These are phyloP conservation scores for Microctenopoma steveboyesi DNA, from an alignment of 2,797 vertebrate genomes.

Conservation along the genomic window DNA sequence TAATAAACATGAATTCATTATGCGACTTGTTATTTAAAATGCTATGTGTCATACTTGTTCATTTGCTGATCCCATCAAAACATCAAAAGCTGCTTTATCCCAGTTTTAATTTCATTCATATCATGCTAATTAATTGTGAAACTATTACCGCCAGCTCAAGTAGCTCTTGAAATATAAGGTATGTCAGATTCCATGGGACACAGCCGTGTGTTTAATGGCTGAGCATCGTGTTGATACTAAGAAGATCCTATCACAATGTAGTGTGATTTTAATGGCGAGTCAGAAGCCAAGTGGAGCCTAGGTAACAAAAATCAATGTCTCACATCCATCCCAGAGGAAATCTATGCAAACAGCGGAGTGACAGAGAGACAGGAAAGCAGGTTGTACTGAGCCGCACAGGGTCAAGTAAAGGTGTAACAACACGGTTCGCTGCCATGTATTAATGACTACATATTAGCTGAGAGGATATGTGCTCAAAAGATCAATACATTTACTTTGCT, in stretches of 20 bases:
- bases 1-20: no score
- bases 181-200: no score
- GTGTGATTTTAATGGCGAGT: slow-evolving; percentile 14
- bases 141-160: no score
- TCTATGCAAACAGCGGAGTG: slow-evolving; percentile 23
- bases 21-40: no score
- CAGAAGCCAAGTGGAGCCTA: slow-evolving; percentile 10
- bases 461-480: not conserved
- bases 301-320: slow-evolving; percentile 22
- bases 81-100: no score
- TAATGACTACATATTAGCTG: not conserved
- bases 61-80: not conserved
- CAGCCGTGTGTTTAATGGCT: no score
- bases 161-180: no score
- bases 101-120: no score
- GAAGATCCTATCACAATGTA: not conserved
- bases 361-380: slow-evolving; percentile 4
- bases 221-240: not conserved
- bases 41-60: no score
- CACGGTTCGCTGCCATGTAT: slow-evolving; percentile 3
- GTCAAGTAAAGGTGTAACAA: slow-evolving; percentile 6
- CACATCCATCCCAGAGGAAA: slow-evolving; percentile 3
- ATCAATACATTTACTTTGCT: slow-evolving; percentile 3
- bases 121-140: no score
- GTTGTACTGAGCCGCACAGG: not conserved